Base-by-base conservation (phyloP, 2,113 vertebrate species). In the Chamaetylas fuelleborni region DNA sequence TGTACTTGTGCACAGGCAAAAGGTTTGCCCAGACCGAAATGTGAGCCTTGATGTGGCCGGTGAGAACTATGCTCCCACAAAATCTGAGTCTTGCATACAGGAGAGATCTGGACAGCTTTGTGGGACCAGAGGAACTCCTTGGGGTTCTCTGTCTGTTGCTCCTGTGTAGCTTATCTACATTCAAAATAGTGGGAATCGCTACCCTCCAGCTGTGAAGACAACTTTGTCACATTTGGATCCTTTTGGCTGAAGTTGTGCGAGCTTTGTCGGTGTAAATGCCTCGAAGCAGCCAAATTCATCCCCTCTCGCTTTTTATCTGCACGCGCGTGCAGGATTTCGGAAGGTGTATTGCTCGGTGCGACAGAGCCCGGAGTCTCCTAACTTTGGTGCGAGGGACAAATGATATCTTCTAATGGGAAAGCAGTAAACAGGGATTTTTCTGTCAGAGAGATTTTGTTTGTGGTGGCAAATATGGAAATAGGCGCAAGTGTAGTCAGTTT, bases 271-370 rank as follows among this genome's bases (percentile, higher is more conserved):
- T 31, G 20, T 1, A 14, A 6, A 9, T 25, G 78, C 13, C 60
- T 58, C 28, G 16, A 36, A 65, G 29, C 16, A 6, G 12, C 12
- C 25, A 26, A 47, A 78, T 58, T 25, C 76, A 51, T 65, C 70
- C 38, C 51, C 26, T 38, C 3, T 11, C 2, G 14, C n/a, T 53
- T 36, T 62, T 48, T 9, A 14, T 3, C 25, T 5, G 48, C 2
- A 3, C 3, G 14, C 1, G 1, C 5, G 45, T 2, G 60, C 36
- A 5, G 79, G 15, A 2, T 36, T 45, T 38, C 23, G 7, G 61
- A 20, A 20, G 40, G 18, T 17, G 40, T 0, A 0, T 5, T 11
- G 3, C 11, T 29, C 8, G 2, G 42, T 3, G 81, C 17, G 1
- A 5, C 71, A 5, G 79, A 85, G 51, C 67, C 26, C 19, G 0